Evolutionary conservation across 2,797 vertebrate genomes (phyloP).

Genomic region (Scolopax rusticola): DNA sequence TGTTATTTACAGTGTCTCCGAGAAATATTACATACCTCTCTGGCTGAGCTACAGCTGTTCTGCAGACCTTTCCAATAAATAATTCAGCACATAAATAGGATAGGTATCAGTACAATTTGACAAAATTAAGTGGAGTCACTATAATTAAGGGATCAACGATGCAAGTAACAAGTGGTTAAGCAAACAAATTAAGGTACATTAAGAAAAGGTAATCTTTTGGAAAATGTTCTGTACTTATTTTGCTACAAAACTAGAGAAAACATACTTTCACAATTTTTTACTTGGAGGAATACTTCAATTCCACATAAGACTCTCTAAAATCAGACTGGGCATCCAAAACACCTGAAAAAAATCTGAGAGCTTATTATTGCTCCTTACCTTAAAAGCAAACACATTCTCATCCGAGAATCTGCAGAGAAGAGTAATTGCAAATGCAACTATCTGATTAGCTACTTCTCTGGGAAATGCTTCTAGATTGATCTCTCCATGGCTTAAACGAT

Average conservation of each 20-base stretch:
- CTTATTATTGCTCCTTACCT: slow-evolving; percentile 53
- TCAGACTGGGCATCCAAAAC: neutral
- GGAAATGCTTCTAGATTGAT: slow-evolving; percentile 74
- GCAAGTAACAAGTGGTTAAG: neutral
- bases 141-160: neutral
- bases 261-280: neutral
- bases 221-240: neutral
- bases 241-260: neutral
- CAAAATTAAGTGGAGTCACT: neutral
- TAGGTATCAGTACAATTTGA: neutral
- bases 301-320: neutral
- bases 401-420: slow-evolving; percentile 70
- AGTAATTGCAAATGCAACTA: slow-evolving; percentile 75
- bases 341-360: neutral
- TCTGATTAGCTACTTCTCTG: slow-evolving; percentile 63
- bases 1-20: neutral
- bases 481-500: slow-evolving; percentile 83
- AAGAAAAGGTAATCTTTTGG: neutral
- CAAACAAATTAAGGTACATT: neutral
- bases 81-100: neutral
- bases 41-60: neutral
- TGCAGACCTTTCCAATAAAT: neutral
- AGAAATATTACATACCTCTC: neutral
- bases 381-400: neutral
- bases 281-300: neutral